Conservation (phyloP, 2,888 invertebrate species). For the Cephonodes hylas region DNA sequence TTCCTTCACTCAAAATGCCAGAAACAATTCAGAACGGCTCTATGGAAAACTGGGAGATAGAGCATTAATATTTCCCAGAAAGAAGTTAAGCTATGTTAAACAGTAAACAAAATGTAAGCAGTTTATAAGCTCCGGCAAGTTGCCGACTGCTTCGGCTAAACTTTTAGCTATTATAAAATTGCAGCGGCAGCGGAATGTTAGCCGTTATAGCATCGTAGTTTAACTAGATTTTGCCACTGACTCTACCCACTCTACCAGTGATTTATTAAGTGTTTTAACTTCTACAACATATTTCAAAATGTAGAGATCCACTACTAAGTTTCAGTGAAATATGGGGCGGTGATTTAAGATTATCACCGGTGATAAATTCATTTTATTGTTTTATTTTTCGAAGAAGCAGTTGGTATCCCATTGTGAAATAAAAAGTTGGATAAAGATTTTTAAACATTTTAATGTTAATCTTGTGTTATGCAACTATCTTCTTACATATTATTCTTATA, state of each 20-base stretch:
- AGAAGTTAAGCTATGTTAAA: slow-evolving; percentile 4
- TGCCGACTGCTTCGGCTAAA: slow-evolving; percentile 5
- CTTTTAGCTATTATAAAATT: slow-evolving; percentile 6
- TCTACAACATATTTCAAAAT: no score
- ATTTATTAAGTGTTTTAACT: not conserved
- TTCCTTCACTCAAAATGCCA: not conserved
- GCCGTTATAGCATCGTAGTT: not conserved
- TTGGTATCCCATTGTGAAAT: no score
- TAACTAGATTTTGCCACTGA: slow-evolving; percentile 1
- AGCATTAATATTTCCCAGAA: slow-evolving; percentile 1
- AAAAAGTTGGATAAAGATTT: no score
- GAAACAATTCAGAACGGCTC: not conserved
- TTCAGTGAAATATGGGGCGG: no score
- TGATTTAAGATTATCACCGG: no score
- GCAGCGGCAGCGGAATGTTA: not conserved
- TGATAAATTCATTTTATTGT: no score
- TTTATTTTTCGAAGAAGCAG: no score
- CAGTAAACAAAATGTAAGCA: slow-evolving; percentile 4
- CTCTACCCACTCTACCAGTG: not conserved
- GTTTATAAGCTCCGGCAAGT: slow-evolving; percentile 1
- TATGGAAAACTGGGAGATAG: not conserved
- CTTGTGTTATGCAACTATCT: no score
- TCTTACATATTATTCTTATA: no score
- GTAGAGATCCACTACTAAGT: no score
- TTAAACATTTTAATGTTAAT: no score